Percentiles rank a stretch among this genome's conserved stretches.
Evolutionary conservation across 2,888 invertebrate species (phyloP).

Genomic region (Drosophila flavopinicola): DNA sequence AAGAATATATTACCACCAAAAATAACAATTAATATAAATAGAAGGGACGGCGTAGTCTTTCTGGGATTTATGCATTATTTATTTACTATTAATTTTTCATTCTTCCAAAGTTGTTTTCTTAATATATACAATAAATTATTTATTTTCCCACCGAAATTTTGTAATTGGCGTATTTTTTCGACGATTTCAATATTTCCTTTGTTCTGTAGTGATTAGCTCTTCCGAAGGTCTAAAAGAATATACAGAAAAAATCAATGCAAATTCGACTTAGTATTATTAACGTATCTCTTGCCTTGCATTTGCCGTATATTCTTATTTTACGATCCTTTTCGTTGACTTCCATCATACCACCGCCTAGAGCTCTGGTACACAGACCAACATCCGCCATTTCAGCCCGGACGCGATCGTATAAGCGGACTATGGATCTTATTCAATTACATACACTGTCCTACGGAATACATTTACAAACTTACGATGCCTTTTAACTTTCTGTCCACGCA

Average conservation of each 20-base stretch:
- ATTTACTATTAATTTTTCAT: too few species aligned
- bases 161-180: conserved; percentile 22
- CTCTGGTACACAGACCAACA: conserved; percentile 35
- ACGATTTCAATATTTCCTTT: conserved; percentile 33
- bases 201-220: conserved; percentile 50
- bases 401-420: conserved; percentile 32
- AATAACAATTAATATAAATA: too few species aligned
- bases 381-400: conserved; percentile 15
- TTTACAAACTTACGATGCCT: conserved; percentile 39
- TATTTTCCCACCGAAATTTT: conserved; percentile 27
- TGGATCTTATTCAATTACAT: background rate
- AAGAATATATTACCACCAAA: too few species aligned
- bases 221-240: conserved; percentile 46
- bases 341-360: conserved; percentile 57
- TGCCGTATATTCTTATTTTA: conserved; percentile 40
- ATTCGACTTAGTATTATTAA: too few species aligned
- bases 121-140: background rate
- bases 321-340: background rate
- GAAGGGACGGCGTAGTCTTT: too few species aligned
- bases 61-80: too few species aligned
- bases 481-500: conserved; percentile 32
- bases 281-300: conserved; percentile 34
- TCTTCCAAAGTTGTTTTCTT: too few species aligned
- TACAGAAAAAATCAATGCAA: background rate
- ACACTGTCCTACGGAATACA: background rate